A percentile compares a stretch with the other conserved stretches of the same genome.
Evolutionary conservation across 2,888 invertebrate species (phyloP).

Genomic region (Beris morrisii): DNA sequence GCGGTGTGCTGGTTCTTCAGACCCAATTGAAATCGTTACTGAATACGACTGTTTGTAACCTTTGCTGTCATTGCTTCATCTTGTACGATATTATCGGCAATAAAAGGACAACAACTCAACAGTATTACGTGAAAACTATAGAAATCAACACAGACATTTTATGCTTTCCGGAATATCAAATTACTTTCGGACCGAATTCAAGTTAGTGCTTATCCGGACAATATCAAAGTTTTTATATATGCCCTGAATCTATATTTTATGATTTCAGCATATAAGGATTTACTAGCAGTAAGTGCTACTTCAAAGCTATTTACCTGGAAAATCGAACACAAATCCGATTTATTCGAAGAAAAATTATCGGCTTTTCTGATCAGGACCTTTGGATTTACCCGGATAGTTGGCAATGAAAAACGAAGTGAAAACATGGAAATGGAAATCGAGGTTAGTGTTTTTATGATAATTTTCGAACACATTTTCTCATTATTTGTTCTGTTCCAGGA

Average conservation of each 20-base stretch:
- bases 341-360: slow-evolving; percentile 18
- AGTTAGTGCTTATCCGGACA: slow-evolving; percentile 23
- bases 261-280: slow-evolving; percentile 35
- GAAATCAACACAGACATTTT: slow-evolving; percentile 31
- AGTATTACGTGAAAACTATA: slow-evolving; percentile 32
- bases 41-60: background rate
- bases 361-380: slow-evolving; percentile 27
- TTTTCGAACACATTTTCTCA: too few species aligned
- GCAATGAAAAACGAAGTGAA: background rate
- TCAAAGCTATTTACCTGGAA: slow-evolving; percentile 22
- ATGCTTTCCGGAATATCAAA: slow-evolving; percentile 31
- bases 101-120: slow-evolving; percentile 15
- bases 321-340: slow-evolving; percentile 14
- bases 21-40: slow-evolving; percentile 26
- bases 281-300: slow-evolving; percentile 35
- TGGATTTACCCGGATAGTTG: slow-evolving; percentile 28
- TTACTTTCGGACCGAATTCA: slow-evolving; percentile 22
- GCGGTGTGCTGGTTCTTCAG: slow-evolving; percentile 29
- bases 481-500: too few species aligned
- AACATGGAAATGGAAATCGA: slow-evolving; percentile 27
- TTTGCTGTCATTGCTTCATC: slow-evolving; percentile 24
- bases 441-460: slow-evolving; percentile 22
- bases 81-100: slow-evolving; percentile 27
- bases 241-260: background rate
- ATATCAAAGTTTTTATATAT: background rate